These are phyloP conservation scores for Drosophila buzzatii DNA, from an alignment of 2,888 invertebrate genomes.

Conservation along the genomic window DNA sequence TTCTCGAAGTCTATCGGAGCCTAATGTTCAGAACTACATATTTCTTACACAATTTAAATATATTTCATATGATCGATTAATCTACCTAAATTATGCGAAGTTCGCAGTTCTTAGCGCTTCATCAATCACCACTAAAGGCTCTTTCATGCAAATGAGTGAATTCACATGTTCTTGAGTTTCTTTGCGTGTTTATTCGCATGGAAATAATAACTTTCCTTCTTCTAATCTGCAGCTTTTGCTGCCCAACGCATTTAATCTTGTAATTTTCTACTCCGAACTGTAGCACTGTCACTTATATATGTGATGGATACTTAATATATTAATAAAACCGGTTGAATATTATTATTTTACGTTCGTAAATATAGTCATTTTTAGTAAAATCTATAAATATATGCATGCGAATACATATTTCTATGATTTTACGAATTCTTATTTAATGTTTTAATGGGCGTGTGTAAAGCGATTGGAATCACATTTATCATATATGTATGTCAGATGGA, in stretches of 20 bases:
- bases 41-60: not conserved
- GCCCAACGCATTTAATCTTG: not conserved
- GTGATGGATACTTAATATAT: not conserved
- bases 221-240: not conserved
- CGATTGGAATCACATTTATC: not conserved
- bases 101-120: not conserved
- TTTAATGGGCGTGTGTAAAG: constrained; percentile 5
- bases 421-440: not conserved
- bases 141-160: not conserved
- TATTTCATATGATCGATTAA: not conserved
- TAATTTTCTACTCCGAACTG: not conserved
- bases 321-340: not conserved
- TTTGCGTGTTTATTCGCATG: not conserved
- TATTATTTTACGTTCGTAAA: not conserved
- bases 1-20: not conserved
- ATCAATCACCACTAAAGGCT: not conserved
- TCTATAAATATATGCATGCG: no score
- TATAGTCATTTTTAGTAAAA: no score
- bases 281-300: not conserved
- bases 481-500: constrained; percentile 9
- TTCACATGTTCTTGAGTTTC: not conserved
- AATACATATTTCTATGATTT: not conserved
- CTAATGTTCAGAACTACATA: not conserved
- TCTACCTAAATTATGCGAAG: not conserved
- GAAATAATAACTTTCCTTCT: no score